phyloP scores from a whole-genome alignment of 2,113 vertebrate genomes.

The Daphoenositta chrysoptera region DNA sequence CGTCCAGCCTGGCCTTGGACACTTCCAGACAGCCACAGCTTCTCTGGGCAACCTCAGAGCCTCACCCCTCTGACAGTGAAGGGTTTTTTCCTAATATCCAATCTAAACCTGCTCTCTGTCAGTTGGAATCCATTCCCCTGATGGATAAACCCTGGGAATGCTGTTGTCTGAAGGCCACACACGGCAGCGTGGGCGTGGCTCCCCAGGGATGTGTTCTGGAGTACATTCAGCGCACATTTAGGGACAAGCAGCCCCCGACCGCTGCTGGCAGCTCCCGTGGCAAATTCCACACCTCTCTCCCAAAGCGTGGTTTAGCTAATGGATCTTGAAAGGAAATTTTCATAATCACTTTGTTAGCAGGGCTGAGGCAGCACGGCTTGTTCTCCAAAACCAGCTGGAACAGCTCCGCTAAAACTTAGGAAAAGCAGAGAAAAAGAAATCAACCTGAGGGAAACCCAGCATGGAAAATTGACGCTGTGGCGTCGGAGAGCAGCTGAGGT shows the following conservation, averaged over 20 bases:
- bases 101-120: not conserved
- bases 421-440: not conserved
- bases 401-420: not conserved
- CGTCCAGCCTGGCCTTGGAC: fast-evolving
- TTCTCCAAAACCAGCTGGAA: conserved; percentile 44
- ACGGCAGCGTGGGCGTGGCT: not conserved
- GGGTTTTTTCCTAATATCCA: not conserved
- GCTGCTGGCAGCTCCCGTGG: not conserved
- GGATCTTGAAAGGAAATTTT: conserved; percentile 4
- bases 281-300: not conserved
- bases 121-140: not conserved
- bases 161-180: not conserved
- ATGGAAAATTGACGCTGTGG: conserved; percentile 23
- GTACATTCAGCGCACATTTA: not conserved
- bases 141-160: not conserved
- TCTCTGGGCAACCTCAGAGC: not conserved
- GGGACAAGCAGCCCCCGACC: not conserved
- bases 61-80: not conserved
- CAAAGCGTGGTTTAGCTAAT: not conserved
- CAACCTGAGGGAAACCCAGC: conserved; percentile 45
- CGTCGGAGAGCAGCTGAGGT: conserved; percentile 7
- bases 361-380: not conserved
- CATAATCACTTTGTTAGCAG: not conserved
- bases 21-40: not conserved
- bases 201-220: not conserved